Evolutionary conservation across 2,888 invertebrate species (phyloP), one percentile per base, ranked within the genome.

Genomic region (Tinea trinotella): DNA sequence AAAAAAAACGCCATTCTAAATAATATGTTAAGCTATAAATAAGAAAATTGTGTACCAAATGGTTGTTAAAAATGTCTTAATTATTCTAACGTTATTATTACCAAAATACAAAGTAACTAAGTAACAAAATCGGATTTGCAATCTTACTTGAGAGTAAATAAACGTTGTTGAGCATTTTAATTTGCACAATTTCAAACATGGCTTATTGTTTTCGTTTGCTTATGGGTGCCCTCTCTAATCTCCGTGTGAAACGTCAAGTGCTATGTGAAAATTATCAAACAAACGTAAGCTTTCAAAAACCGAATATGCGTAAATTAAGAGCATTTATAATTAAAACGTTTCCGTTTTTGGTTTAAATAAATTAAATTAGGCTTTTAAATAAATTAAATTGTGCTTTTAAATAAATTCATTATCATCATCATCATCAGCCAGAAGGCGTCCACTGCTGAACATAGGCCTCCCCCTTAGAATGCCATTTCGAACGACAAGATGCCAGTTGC

Each of bases 251-350:
- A 60, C 49, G 57, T 59, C 70, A 66, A 60, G 59, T 70, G 70
- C 59, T 58, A 59, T 56, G 57, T 55, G 59, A 62, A 71, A 71
- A 70, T 71, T 71, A 70, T 64, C 66, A 65, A 64, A 62, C 61
- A 61, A n/a, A 56, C 57, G 58, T 58, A 59, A 57, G 61, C 64
- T 64, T 65, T 64, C 63, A 61, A 63, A 63, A 64, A 64, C 61
- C 60, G 64, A 65, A 66, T 68, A 64, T 63, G 60, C 62, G 65
- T 62, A 66, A 67, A 70, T 70, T 67, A 68, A 70, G 66, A 66
- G 64, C 64, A 62, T 65, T 65, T 50, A 50, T 19, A 19, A 48
- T 18, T 48, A 19, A 48, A 30, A 30, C 30, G 30, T 30, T 30
- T 30, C 30, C 30, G 30, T 30, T 30, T 30, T 30, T 10, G 30